Base-by-base conservation (phyloP, 2,888 invertebrate genomes). In the Phortica okadai region DNA sequence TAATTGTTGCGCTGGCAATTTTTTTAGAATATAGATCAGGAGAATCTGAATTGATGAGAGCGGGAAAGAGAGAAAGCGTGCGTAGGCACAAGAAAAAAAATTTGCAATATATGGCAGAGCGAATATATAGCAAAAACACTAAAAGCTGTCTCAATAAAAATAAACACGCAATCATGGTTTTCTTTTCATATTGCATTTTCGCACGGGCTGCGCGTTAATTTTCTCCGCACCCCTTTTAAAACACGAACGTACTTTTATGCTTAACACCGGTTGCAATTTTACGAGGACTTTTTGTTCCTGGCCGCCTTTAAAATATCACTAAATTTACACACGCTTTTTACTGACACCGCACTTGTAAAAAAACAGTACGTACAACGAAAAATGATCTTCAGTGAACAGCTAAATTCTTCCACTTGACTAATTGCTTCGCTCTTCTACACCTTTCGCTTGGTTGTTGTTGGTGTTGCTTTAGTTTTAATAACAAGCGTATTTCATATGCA, bases 181-280 rank as follows among this genome's bases (percentile, higher is more conserved):
- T 21, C 21, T 21, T 21, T 21, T 21, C 21, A 21, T 21, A 21
- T 21, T 21, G 21, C 21, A 21, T 21, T 21, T 21, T 21, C 21
- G 21, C 21, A 21, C 21, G 21, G 21, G 21, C 21, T 21, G 21
- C 21, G 21, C 21, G 21, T 69, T 69, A 8, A 16, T 69, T 69
- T 69, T 69, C 21, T 21, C 21, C 21, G 21, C 21, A 21, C 21
- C 21, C 21, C 21, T 21, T 21, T 21, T 14, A 42, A 42, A 14
- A n/a, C 66, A 66, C 14, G 41, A 14, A 42, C 41, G 2, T n/a
- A 14, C n/a, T 44, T 64, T 73, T 76, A 85, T 76, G 67, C 73
- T 76, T 79, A 83, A 84, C 84, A 85, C 85, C 85, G 85, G 85
- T 85, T 85, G 85, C 84, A 21, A 80, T 80, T 80, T 81, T 82